phyloP scores from a whole-genome alignment of 2,797 vertebrate species.

The Gambelia wislizenii region DNA sequence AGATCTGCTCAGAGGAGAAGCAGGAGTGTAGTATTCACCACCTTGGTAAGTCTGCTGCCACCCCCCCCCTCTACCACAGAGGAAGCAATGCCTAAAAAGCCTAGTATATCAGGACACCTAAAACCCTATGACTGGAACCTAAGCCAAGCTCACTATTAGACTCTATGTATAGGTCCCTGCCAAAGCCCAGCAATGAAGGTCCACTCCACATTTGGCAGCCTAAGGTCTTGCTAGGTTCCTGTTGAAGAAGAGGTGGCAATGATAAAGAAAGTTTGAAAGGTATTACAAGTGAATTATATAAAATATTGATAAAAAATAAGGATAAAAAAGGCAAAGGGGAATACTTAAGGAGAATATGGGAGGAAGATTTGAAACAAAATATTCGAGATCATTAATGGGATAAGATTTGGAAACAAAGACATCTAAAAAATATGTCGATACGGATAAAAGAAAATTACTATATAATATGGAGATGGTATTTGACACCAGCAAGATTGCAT shows the following conservation, averaged over 20 bases:
- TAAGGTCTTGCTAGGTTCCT: neutral
- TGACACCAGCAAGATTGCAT: too few relatives aligned
- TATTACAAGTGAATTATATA: too few relatives aligned
- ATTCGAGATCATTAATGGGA: too few relatives aligned
- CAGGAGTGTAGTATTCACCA: neutral
- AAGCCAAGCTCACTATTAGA: neutral
- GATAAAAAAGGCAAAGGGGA: too few relatives aligned
- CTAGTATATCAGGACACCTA: neutral
- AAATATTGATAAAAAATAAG: too few relatives aligned
- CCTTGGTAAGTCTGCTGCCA: neutral
- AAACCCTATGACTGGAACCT: neutral
- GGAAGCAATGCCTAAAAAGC: neutral
- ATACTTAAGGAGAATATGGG: too few relatives aligned
- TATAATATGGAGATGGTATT: too few relatives aligned
- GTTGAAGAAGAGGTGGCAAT: neutral
- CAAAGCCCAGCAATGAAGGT: neutral
- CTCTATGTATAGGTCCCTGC: neutral
- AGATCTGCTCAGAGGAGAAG: neutral
- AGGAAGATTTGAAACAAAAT: too few relatives aligned
- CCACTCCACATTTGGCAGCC: neutral
- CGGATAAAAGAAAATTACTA: too few relatives aligned
- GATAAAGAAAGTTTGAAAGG: too few relatives aligned
- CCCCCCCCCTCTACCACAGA: neutral
- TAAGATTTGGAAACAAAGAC: too few relatives aligned
- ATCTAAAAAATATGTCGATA: too few relatives aligned